Evolutionary conservation across 2,888 invertebrate species (phyloP), one percentile per base, ranked within the genome.

Genomic region (Microctonus aethiopoides): DNA sequence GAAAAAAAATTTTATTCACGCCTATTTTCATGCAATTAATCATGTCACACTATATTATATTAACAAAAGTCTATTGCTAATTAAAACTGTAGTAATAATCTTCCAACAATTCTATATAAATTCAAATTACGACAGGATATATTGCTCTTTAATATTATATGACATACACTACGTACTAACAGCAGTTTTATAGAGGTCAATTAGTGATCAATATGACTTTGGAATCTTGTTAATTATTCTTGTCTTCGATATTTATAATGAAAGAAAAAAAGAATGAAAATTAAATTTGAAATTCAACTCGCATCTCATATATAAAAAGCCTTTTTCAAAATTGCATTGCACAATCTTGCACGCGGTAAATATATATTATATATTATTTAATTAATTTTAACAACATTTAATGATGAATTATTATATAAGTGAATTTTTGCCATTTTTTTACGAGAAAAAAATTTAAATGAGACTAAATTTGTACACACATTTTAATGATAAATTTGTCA

Each of bases 341-440:
- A 76, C 74, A 76, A 76, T 76, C 72, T 72, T 70, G 62, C 67
- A 73, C 70, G 63, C 26, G 67, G 68, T 68, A 66, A 64, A 71
- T 68, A 68, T 63, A 41, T 20, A 7, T 34, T 61, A 52, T 61
- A 16, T 16, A 7, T 34, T n/a, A 16, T 6, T 46, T 46, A 20
- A 46, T 7, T 6, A 16, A 9, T 22, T 10, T n/a, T 9, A 56
- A 11, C 3, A 56, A 24, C 10, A 16, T 3, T 26, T 24, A 29
- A 10, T 24, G 26, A 56, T 26, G 26, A 56, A 10, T n/a, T n/a
- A n/a, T n/a, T 56, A 10, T 46, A 16, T 20, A 7, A 46, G 16
- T 46, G 46, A 16, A 20, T 20, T 46, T 16, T 46, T 20, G 20
- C n/a, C n/a, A n/a, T n/a, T n/a, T n/a, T n/a, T n/a, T n/a, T n/a